Base-by-base conservation (phyloP, 2,113 vertebrate genomes). In the Cynoglossus semilaevis region DNA sequence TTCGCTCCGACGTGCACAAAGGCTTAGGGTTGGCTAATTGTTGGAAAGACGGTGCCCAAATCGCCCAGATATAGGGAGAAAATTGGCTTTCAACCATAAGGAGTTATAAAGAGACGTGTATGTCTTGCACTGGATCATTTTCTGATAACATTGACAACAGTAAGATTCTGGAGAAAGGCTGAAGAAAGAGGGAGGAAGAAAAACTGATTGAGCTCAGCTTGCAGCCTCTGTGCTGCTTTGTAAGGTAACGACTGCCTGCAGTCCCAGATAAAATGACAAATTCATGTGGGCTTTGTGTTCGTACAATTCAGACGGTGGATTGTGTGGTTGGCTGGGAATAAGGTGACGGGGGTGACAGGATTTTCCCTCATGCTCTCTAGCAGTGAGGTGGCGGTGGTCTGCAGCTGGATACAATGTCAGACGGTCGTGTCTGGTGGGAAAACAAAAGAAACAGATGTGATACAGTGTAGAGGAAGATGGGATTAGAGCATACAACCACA, bases 101-200 rank as follows among this genome's bases (percentile, higher is more conserved):
- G 44, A 65, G 81, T 89, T 90, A 87, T 66, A 80, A 64, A 37
- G 50, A 15, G 36, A 37, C 18, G 72, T 80, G 11, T 82, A 77
- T 19, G 58, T 80, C 64, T 72, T 72, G 58, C 53, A 53, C 66
- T 61, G 76, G 77, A 84, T 82, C 79, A 90, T 85, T 90, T 86
- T 82, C 85, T 85, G 90, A 91, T 91, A 90, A 90, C 88, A 90
- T 86, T 84, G 77, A 89, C 70, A 80, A 57, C 53, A 54, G 69
- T 67, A 77, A 63, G 66, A 53, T 79, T 83, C 56, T 18, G 44
- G 66, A 59, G 66, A 64, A 58, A 58, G 55, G 63, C 40, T 46
- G 36, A 13, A 64, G 63, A 55, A 56, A 69, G 51, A 47, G 22
- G 22, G 22, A 29, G 12, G 12, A 38, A 38, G 12, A 60, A 54